phyloP scores from a whole-genome alignment of 2,113 vertebrate species.

The Lophura nycthemera region DNA sequence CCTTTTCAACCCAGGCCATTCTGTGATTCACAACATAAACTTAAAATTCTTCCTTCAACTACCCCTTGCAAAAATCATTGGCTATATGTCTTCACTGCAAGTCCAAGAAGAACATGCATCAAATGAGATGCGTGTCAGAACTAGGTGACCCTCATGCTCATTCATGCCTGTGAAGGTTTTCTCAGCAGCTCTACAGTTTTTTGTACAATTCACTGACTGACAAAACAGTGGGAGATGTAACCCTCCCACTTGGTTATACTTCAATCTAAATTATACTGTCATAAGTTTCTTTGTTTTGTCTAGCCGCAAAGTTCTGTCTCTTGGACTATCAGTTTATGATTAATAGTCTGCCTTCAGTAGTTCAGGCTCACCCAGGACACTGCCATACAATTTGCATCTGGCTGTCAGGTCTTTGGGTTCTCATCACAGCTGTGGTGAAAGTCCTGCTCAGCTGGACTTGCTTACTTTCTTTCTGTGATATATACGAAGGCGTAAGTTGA shows the following conservation, averaged over 20 bases:
- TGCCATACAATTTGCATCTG: not conserved
- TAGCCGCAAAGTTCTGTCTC: not conserved
- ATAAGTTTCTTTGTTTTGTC: not conserved
- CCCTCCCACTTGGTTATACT: not conserved
- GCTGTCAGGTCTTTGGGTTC: not conserved
- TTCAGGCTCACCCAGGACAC: not conserved
- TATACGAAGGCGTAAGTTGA: not conserved
- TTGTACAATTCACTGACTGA: not conserved
- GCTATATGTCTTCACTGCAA: accelerated
- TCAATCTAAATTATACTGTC: not conserved
- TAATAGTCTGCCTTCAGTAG: not conserved
- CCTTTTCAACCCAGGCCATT: too few relatives aligned
- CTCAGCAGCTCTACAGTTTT: not conserved
- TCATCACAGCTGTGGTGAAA: not conserved
- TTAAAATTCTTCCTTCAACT: not conserved
- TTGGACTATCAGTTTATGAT: not conserved
- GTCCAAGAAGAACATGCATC: accelerated
- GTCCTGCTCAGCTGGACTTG: not conserved
- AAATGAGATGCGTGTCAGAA: not conserved
- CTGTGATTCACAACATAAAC: not conserved
- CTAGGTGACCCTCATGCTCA: not conserved
- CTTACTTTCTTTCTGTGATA: not conserved
- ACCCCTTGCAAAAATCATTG: not conserved
- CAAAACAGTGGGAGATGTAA: not conserved
- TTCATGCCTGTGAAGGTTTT: not conserved